Evolutionary conservation across 2,113 vertebrate species (phyloP).

Genomic region (Ardeotis arabs): DNA sequence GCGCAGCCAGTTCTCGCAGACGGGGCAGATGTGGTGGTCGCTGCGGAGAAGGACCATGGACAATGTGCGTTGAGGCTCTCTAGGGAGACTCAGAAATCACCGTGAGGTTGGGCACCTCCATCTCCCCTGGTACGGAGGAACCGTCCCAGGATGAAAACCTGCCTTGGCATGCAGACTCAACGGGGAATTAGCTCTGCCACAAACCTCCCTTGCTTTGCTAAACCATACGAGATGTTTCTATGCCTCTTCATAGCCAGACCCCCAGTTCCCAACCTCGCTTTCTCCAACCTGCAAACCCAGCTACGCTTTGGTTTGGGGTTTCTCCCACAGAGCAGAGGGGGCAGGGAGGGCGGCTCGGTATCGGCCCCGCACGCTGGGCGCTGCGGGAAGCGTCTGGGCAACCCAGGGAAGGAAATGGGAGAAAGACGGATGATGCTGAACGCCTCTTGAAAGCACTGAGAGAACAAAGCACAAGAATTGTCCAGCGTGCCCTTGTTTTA

Average conservation of each 20-base stretch:
- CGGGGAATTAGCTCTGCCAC: not conserved
- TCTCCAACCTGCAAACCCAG: not conserved
- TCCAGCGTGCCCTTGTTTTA: not conserved
- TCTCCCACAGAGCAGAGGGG: not conserved
- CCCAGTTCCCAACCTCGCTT: not conserved
- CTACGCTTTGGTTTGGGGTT: accelerated
- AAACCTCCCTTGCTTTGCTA: not conserved
- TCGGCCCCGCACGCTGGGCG: accelerated
- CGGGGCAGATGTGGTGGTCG: not conserved
- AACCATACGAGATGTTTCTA: accelerated
- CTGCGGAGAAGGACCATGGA: not conserved
- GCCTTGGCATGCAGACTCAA: not conserved
- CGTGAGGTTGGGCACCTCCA: not conserved
- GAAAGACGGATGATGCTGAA: not conserved
- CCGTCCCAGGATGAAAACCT: not conserved
- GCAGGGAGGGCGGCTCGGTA: not conserved
- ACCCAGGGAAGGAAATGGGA: accelerated
- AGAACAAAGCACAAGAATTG: not conserved
- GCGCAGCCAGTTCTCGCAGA: conserved; percentile 9
- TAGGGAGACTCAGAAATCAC: not conserved
- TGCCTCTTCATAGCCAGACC: not conserved
- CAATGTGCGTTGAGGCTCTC: accelerated
- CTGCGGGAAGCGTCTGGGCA: not conserved
- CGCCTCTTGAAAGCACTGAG: not conserved
- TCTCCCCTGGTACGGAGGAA: not conserved